These are phyloP conservation scores for Drosophila limbata DNA, from an alignment of 2,888 invertebrate genomes.

Conservation along the genomic window DNA sequence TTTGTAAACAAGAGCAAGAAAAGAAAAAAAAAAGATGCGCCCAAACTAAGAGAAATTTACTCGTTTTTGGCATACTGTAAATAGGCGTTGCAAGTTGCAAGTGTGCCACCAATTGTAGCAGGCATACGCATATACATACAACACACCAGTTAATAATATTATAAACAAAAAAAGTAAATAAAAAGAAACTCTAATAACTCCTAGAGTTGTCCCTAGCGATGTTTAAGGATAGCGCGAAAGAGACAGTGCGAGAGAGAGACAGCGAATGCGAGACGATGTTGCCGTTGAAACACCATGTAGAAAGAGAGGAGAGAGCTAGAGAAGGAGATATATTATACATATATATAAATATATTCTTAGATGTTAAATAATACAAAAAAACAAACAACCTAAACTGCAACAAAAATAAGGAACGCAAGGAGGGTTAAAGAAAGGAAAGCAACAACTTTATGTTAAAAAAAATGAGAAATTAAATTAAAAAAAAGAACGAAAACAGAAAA, in stretches of 20 bases:
- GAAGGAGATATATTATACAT: slow-evolving; percentile 26
- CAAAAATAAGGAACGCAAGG: slow-evolving; percentile 8
- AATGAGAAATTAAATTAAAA: slow-evolving; percentile 13
- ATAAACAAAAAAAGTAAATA: background rate
- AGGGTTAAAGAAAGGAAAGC: background rate
- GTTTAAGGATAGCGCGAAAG: background rate
- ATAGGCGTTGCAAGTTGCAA: slow-evolving; percentile 3
- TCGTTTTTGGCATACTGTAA: slow-evolving; percentile 4
- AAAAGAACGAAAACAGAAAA: slow-evolving; percentile 88
- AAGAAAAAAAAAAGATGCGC: background rate
- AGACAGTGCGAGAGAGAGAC: slow-evolving; percentile 1
- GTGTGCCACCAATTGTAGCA: slow-evolving; percentile 5
- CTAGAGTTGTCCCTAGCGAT: slow-evolving; percentile 12
- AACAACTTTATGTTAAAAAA: slow-evolving; percentile 21
- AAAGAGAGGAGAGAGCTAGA: slow-evolving; percentile 13
- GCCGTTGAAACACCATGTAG: slow-evolving; percentile 13
- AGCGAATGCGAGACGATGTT: slow-evolving; percentile 13
- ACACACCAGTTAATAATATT: slow-evolving; percentile 9
- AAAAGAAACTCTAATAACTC: slow-evolving; percentile 11
- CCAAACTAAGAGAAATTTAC: background rate
- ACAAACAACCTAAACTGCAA: slow-evolving; percentile 20
- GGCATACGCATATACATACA: slow-evolving; percentile 11
- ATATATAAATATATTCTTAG: slow-evolving; percentile 32
- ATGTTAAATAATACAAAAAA: slow-evolving; percentile 26
- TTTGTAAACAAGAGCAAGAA: background rate